Conservation (phyloP, 2,888 invertebrate genomes). For the Ctenicera cuprea region DNA sequence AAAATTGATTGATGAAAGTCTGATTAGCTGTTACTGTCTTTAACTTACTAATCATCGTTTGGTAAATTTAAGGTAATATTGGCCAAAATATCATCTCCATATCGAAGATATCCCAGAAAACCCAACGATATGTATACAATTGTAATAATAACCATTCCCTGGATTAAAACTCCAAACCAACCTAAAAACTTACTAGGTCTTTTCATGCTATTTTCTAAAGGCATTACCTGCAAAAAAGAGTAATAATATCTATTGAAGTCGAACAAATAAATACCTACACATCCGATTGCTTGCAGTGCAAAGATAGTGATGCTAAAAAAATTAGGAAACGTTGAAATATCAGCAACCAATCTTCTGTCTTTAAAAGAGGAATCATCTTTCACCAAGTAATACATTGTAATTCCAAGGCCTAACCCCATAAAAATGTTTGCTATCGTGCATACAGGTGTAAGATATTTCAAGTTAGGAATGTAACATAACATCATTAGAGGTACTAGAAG, state of each 20-base stretch:
- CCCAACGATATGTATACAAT: constrained; percentile 91
- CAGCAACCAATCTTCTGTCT: constrained; percentile 66
- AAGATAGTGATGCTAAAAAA: constrained; percentile 98
- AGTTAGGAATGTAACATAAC: constrained; percentile 90
- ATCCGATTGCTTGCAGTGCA: constrained; percentile 98
- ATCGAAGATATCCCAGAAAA: constrained; percentile 92
- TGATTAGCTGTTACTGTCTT: not conserved
- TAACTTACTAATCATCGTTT: constrained; percentile 76
- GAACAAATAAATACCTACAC: constrained; percentile 68
- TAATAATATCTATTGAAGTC: not conserved
- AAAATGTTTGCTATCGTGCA: constrained; percentile 95
- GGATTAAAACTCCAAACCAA: constrained; percentile 90
- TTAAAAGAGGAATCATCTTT: constrained; percentile 76
- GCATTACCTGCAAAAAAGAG: constrained; percentile 81
- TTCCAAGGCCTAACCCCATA: constrained; percentile 89
- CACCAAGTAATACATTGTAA: constrained; percentile 92
- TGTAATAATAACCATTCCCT: constrained; percentile 92
- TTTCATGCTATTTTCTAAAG: constrained; percentile 95
- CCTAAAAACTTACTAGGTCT: constrained; percentile 88
- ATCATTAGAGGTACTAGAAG: constrained; percentile 85
- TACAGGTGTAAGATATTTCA: constrained; percentile 93
- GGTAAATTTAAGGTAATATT: constrained; percentile 92
- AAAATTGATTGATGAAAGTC: not conserved
- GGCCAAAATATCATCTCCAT: constrained; percentile 81
- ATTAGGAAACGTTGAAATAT: constrained; percentile 81